Evolutionary conservation across 2,888 invertebrate species (phyloP), one percentile per base, ranked within the genome.

Genomic region (Tromatobia lineatoria): DNA sequence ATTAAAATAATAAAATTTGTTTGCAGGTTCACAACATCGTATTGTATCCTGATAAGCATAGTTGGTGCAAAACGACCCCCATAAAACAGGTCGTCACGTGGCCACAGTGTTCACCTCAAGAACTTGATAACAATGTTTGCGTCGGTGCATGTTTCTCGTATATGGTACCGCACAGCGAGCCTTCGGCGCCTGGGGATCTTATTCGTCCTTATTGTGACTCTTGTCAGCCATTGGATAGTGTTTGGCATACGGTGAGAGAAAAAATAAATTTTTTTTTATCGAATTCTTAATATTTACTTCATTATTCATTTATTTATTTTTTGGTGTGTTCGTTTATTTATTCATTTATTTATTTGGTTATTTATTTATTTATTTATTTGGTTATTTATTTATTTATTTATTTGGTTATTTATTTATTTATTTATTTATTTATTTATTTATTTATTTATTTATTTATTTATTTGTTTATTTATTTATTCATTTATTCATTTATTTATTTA

Each of bases 141-240:
- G 96, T 96, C 15, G 96, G 96, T 3, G 96, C 96, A 3, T 96
- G 96, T 91, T 96, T 96, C 93, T 96, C 96, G 86, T 96, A 96
- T 92, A 96, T 96, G 91, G 96, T 96, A 80, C 96, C 96, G 1
- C 95, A 95, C 88, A 96, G 96, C 34, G 95, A 96, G 87, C 96
- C 96, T 1, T 95, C 95, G 23, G 96, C 96, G 83, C 96, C 96
- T 2, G 96, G 96, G 45, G 96, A 96, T 90, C 94, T 95, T 86
- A 94, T 94, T 85, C 92, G 94, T 82, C 96, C 96, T 1, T 96
- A 96, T 90, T 96, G 96, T 90, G 96, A 96, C 91, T 96, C 96
- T 83, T 96, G 96, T 89, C 96, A 96, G 90, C 96, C 96, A 0
- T 94, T 95, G 0, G 95, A 95, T 83, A 95, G 95, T 47, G 94